Evolutionary conservation across 2,113 vertebrate genomes (phyloP), one percentile per base, ranked within the genome.

Genomic region (Rhinogobius similis): DNA sequence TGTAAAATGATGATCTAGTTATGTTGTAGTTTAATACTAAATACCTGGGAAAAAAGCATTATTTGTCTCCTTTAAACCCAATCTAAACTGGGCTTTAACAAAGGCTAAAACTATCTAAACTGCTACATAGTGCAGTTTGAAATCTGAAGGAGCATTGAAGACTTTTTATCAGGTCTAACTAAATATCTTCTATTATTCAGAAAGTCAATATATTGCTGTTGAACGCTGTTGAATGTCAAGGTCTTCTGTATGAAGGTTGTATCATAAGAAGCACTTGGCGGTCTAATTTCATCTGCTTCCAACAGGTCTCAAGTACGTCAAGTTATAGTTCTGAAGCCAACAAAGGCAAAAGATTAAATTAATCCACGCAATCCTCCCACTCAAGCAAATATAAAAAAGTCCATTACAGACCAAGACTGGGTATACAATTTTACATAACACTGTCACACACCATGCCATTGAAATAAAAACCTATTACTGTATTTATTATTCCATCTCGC

Each of bases 381-480:
- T 55, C 52, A 55, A 55, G 12, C 21, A 24, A 26, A 55, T 24
- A 82, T 87, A 87, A 88, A 76, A 84, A 86, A 88, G 82, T 88
- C 84, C 52, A 67, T 10, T 32, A 44, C 69, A 75, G 61, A 23
- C 3, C 66, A 68, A 63, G 68, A 24, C 52, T 59, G 77, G 61
- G 14, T 65, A 62, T 80, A 77, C 75, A 69, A 72, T 79, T 63
- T 77, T 68, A 65, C 76, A 82, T 72, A 86, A 82, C 68, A 77
- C 79, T 87, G 86, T 87, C 80, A 83, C 86, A 89, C 81, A 88
- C 86, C 83, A 81, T 89, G 83, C 86, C 88, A 88, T 72, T 75
- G 61, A 82, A 90, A 91, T 89, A 84, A 90, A 90, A 88, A 74
- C 53, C 73, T 72, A 84, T 86, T 73, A 89, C 73, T 82, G 80